Base-by-base conservation (phyloP, 2,888 invertebrate species). In the Schizotus pectinicornis region DNA sequence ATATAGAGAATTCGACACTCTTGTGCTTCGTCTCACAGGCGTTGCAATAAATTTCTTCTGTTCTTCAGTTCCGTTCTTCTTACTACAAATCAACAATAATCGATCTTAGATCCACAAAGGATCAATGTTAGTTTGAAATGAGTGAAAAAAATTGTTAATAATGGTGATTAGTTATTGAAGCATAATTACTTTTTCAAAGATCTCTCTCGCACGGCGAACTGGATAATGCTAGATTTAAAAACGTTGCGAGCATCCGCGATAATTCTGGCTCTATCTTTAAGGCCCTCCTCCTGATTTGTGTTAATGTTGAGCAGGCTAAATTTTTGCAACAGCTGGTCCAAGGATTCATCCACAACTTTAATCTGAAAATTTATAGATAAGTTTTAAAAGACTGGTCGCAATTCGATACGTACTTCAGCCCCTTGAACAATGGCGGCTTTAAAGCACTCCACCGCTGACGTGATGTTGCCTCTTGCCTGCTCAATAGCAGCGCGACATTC, bases 401-500 rank as follows among this genome's bases (percentile, higher is more conserved):
- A 12, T 8, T 38, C 31, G 30, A 12, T 13, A 53, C 49, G 64
- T 70, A 85, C 85, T 80, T 85, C 82, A 0, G 84, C 83, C 0
- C 86, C 86, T 41, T 82, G 83, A 9, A 82, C 80, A 8, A 86
- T 81, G 11, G 85, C 85, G 37, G 82, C 81, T 59, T 83, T 82
- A 80, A 84, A 85, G 71, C 83, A 86, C 57, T 84, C 81, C n/a
- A 86, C 81, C 0, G 86, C 85, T 7, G 81, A 79, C 0, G 81
- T 80, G 35, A 85, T 73, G 68, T 86, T 83, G 0, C 85, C 85
- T 0, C 82, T 68, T 0, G 77, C 63, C 70, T 85, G 84, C 68
- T 86, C 86, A 0, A 86, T 71, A 0, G 83, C 83, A 0, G 86
- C 86, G 1, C 84, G 73, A 56, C 86, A 86, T 70, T 86, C 86